Percentiles rank a stretch among this genome's conserved stretches.
These are phyloP conservation scores for Anneissia japonica DNA, from an alignment of 35 echinoderm and acorn worm species.

Conservation along the genomic window DNA sequence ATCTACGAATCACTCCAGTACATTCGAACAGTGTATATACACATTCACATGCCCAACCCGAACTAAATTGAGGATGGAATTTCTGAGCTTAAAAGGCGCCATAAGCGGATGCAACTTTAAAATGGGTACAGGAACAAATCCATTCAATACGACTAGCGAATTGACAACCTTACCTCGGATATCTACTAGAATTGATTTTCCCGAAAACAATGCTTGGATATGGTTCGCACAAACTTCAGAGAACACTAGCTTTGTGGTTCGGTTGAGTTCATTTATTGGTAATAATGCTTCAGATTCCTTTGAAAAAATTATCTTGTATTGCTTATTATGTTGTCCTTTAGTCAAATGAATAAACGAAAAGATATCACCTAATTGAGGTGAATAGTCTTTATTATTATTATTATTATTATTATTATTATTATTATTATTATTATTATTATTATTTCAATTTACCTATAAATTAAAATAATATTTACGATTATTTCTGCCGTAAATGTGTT, in stretches of 20 bases:
- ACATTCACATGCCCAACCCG: not conserved
- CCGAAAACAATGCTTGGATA: not conserved
- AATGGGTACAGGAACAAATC: not conserved
- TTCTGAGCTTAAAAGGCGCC: not conserved
- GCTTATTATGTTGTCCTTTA: too few relatives aligned
- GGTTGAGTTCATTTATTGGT: not conserved
- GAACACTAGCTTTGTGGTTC: not conserved
- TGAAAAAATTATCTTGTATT: too few relatives aligned
- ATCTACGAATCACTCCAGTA: not conserved
- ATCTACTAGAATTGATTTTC: not conserved
- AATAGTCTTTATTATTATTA: too few relatives aligned
- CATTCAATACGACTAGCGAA: not conserved
- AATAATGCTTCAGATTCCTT: too few relatives aligned
- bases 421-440: too few relatives aligned
- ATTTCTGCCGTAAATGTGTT: too few relatives aligned
- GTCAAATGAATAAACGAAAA: too few relatives aligned
- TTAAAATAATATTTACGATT: too few relatives aligned
- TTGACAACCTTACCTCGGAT: not conserved
- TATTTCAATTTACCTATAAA: too few relatives aligned
- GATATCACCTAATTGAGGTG: too few relatives aligned
- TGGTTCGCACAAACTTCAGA: not conserved
- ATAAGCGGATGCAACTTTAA: not conserved
- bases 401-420: too few relatives aligned
- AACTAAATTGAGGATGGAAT: not conserved
- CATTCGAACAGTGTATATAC: not conserved